Conservation (phyloP, 1,140 invertebrate genomes). For the Mylabris phalerata region DNA sequence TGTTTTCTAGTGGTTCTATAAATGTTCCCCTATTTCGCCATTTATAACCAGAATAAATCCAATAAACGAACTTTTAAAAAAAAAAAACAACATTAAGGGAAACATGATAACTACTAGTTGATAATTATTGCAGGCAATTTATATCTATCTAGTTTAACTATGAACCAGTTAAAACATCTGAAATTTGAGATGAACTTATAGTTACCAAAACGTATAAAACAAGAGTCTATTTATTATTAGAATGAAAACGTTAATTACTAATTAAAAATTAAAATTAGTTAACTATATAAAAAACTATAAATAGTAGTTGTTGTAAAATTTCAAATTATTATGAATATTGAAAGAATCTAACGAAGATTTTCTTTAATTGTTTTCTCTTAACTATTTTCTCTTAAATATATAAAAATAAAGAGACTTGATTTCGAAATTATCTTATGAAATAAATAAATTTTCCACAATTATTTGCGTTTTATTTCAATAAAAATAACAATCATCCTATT, state of each 20-base stretch:
- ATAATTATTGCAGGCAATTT: too few relatives aligned
- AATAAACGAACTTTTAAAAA: too few relatives aligned
- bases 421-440: conserved; percentile 12
- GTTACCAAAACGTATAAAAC: too few relatives aligned
- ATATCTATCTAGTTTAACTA: too few relatives aligned
- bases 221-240: neutral
- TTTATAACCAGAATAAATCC: too few relatives aligned
- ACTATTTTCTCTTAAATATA: conserved; percentile 5
- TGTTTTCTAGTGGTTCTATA: too few relatives aligned
- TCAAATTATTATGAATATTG: conserved; percentile 9
- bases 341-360: conserved; percentile 8
- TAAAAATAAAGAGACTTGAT: neutral
- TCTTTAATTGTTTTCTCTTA: conserved; percentile 11
- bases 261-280: conserved; percentile 2
- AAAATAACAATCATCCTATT: too few relatives aligned
- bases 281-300: conserved; percentile 9
- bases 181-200: too few relatives aligned
- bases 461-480: neutral
- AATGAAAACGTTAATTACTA: conserved; percentile 9
- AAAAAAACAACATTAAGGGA: too few relatives aligned
- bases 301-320: conserved; percentile 14
- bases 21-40: too few relatives aligned
- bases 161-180: too few relatives aligned
- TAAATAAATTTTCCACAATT: conserved; percentile 18
- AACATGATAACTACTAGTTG: too few relatives aligned